Evolutionary conservation across 2,113 vertebrate genomes (phyloP).

Genomic region (Trematocara macrostoma): DNA sequence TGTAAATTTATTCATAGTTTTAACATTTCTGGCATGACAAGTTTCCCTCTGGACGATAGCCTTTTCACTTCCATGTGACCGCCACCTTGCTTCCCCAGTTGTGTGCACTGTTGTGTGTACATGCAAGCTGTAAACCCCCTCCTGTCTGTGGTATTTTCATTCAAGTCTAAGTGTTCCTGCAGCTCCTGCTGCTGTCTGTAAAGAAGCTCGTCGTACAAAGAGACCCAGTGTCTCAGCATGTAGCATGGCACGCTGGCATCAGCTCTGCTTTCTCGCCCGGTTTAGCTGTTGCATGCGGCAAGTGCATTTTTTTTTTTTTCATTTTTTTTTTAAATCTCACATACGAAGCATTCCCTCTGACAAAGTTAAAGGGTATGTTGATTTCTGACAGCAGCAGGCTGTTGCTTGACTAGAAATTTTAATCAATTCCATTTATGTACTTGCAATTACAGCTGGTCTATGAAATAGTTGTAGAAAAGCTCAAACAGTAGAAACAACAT

Average conservation of each 20-base stretch:
- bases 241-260: constrained; percentile 47
- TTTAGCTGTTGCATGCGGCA: not conserved
- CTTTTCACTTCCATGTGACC: constrained; percentile 14
- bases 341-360: not conserved
- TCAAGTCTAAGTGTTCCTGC: constrained; percentile 34
- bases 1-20: constrained; percentile 48
- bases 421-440: not conserved
- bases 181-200: constrained; percentile 43
- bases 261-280: constrained; percentile 14
- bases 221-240: constrained; percentile 40
- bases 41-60: constrained; percentile 34
- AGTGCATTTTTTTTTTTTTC: not conserved
- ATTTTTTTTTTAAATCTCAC: not conserved
- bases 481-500: not conserved
- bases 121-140: not conserved
- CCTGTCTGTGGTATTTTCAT: constrained; percentile 25
- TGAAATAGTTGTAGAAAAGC: not conserved
- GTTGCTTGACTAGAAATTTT: not conserved
- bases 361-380: not conserved
- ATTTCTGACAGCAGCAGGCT: not conserved
- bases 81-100: not conserved
- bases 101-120: not conserved
- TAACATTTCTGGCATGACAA: constrained; percentile 19
- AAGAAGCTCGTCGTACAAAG: constrained; percentile 36
- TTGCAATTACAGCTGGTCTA: not conserved